Evolutionary conservation across 2,888 invertebrate species (phyloP), one percentile per base, ranked within the genome.

Genomic region (Caenorhabditis sp.): DNA sequence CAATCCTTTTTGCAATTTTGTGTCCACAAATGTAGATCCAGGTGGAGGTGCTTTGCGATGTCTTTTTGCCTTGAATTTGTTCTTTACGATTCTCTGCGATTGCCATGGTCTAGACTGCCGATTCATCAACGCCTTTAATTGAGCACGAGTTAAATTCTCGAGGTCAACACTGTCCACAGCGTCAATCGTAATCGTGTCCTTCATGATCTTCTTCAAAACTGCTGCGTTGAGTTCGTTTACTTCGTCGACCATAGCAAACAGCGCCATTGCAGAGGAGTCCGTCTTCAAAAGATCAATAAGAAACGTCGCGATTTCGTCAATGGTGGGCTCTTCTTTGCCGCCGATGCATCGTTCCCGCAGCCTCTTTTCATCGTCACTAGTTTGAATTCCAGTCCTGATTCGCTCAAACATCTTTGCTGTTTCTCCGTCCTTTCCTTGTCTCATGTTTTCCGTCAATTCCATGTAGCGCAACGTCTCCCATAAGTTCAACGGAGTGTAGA

Each of bases 221-320:
- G 16, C n/a, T 4, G 16, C 19, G 26, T 70, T 70, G 4, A 70
- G 2, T 8, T 10, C 16, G 26, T 70, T 41, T 0, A 70, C 70
- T 22, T 70, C 70, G 2, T 2, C 51, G n/a, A 24, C 38, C 2
- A 26, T 70, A 3, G 56, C 3, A 41, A 56, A 56, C 16, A 70
- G 16, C 2, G 70, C 58, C 70, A 70, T 70, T 16, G 58, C 70
- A 0, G 10, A n/a, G 1, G 7, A 8, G 24, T 70, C 70, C 2
- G 1, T 26, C n/a, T 24, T n/a, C 5, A 28, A 8, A n/a, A 66
- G 26, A 8, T 66, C 44, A 44, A 44, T 10, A 14, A 44, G 14
- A 14, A 12, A 10, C 10, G 4, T 44, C 6, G 16, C 44, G 16
- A 44, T 44, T 10, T 44, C 44, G 2, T 4, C 6, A 10, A 44